A percentile compares a stretch with the other conserved stretches of the same genome.
Evolutionary conservation across 1,140 invertebrate species (phyloP).

Genomic region (Bombus pascuorum): DNA sequence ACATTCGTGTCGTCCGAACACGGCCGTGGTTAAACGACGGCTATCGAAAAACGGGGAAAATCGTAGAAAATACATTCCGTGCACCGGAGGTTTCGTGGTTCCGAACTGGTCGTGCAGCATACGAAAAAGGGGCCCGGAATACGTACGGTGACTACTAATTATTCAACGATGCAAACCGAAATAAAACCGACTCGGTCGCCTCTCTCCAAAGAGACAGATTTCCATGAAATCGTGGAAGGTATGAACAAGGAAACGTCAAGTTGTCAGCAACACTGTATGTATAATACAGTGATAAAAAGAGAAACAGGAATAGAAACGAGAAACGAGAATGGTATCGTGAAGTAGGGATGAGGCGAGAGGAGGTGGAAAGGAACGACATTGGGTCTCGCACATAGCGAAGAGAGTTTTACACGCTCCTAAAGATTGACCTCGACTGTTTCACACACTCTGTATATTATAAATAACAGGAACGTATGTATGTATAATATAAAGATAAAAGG

Average conservation of each 20-base stretch:
- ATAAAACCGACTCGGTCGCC: background rate
- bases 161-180: slow-evolving; percentile 43
- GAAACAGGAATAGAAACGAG: background rate
- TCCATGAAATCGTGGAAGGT: slow-evolving; percentile 20
- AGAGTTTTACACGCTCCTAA: background rate
- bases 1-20: background rate
- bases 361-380: background rate
- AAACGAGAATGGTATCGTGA: background rate
- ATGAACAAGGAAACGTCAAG: slow-evolving; percentile 1
- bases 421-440: too few relatives aligned
- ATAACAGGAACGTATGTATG: background rate
- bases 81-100: slow-evolving; percentile 45
- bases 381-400: too few relatives aligned
- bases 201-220: background rate
- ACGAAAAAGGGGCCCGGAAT: slow-evolving; percentile 59
- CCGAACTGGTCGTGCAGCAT: slow-evolving; percentile 55
- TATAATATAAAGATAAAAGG: background rate
- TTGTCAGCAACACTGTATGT: background rate
- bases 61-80: slow-evolving; percentile 57
- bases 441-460: too few relatives aligned
- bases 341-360: background rate
- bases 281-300: background rate
- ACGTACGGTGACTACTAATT: slow-evolving; percentile 64
- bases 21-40: slow-evolving; percentile 6
- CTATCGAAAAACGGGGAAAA: slow-evolving; percentile 58